Evolutionary conservation across 2,797 vertebrate species (phyloP).

Genomic region (Manis javanica): DNA sequence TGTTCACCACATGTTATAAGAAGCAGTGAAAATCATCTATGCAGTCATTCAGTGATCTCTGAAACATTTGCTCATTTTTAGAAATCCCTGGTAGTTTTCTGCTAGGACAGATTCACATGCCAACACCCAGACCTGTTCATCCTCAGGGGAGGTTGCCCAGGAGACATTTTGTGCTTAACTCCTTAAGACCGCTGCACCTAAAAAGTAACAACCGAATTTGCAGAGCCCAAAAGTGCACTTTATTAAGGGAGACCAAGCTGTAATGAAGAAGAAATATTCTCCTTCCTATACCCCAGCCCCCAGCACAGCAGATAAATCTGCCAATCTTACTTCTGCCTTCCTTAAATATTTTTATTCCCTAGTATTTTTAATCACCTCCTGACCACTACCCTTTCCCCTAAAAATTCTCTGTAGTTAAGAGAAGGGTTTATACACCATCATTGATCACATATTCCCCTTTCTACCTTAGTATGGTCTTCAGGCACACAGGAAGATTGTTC

Average conservation of each 20-base stretch:
- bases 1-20: neutral
- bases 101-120: neutral
- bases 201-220: neutral
- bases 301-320: neutral
- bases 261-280: neutral
- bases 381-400: neutral
- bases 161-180: neutral
- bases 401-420: neutral
- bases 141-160: neutral
- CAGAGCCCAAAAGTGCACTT: neutral
- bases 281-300: neutral
- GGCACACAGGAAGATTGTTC: neutral
- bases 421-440: neutral
- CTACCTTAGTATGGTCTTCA: neutral
- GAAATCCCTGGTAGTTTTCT: neutral
- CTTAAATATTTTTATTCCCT: neutral
- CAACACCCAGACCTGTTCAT: neutral
- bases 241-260: neutral
- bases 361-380: neutral
- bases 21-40: neutral
- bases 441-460: neutral
- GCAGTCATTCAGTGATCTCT: neutral
- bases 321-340: neutral
- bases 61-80: constrained; percentile 42
- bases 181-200: neutral